Evolutionary conservation across 2,113 vertebrate genomes (phyloP), one percentile per base, ranked within the genome.

Genomic region (Boleophthalmus pectinirostris): DNA sequence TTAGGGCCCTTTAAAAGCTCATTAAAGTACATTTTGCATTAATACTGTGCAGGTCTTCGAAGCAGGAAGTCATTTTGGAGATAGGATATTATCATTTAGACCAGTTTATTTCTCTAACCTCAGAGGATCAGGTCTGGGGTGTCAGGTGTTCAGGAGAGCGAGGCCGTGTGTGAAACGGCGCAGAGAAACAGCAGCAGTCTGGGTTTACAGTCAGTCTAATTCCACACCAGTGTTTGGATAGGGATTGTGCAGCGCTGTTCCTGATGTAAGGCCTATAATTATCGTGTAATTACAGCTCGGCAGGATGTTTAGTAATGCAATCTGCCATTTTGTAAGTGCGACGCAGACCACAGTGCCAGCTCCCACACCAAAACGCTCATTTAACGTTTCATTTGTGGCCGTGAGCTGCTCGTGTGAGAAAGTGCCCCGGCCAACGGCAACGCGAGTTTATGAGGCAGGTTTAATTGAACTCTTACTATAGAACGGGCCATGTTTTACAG

Each of bases 231-330:
- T 88, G 88, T 87, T 86, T 78, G 88, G 82, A 90, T 84, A 85
- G 61, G 33, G 61, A 64, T 64, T 66, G 76, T 24, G 73, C 74
- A 76, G 79, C 72, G 70, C 85, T 82, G 60, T 66, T 83, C 75
- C 70, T 79, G 76, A 82, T 86, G 82, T 82, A 79, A 90, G 81
- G 75, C 60, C 73, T 83, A 76, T 81, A 90, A 88, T 84, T 86
- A 84, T 79, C 72, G 78, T 84, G 85, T 87, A 88, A 91, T 91
- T 88, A 80, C 75, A 86, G 74, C 72, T 77, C 86, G 65, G 67
- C 77, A 73, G 77, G 70, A 72, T 82, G 79, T 88, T 87, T 80
- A 85, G 88, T 85, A 87, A 88, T 73, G 78, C 56, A 78, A 77
- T 87, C 82, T 84, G 67, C 66, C 73, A 80, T 77, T 80, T 83